Base-by-base conservation (phyloP, 2,113 vertebrate genomes). In the Varanus salvator region DNA sequence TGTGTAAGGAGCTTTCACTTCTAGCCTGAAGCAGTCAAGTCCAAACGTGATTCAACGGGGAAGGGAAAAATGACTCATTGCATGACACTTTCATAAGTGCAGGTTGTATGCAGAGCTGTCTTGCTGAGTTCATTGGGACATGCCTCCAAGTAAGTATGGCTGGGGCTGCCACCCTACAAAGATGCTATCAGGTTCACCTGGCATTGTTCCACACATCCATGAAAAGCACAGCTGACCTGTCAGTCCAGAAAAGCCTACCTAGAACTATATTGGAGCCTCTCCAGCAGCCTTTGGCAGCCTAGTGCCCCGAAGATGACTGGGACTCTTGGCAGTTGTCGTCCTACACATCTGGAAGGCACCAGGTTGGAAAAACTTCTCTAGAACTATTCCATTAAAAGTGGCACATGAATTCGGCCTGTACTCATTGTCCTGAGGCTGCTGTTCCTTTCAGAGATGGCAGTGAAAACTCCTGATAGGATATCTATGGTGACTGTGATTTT, bases 61-160 rank as follows among this genome's bases (percentile, higher is more conserved):
- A 74, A 88, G 9, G 25, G 4, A 21, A 38, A 88, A 21, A 25
- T 31, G 68, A 72, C 52, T 2, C 6, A n/a, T 92, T 86, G 50
- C 54, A 90, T 60, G 50, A 82, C 72, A 77, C 23, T 87, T 12
- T 50, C n/a, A 90, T 68, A 60, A 87, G 84, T 92, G 71, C 8
- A 71, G 19, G 17, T 87, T 76, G 48, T 76, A n/a, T n/a, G n/a
- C n/a, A n/a, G n/a, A n/a, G n/a, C n/a, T n/a, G n/a, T n/a, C n/a
- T n/a, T n/a, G n/a, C n/a, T n/a, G 77, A 29, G 14, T 15, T 50
- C 77, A 52, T 6, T 52, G 48, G 34, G 27, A 21, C 3, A 48
- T 48, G 27, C 31, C 69, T 52, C 31, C 27, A 52, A 5, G 17
- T 8, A 85, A 54, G 23, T 31, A 23, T 57, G 78, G 2, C 3